Conservation (phyloP, 1,140 invertebrate species). For the Zaprionus vittiger region DNA sequence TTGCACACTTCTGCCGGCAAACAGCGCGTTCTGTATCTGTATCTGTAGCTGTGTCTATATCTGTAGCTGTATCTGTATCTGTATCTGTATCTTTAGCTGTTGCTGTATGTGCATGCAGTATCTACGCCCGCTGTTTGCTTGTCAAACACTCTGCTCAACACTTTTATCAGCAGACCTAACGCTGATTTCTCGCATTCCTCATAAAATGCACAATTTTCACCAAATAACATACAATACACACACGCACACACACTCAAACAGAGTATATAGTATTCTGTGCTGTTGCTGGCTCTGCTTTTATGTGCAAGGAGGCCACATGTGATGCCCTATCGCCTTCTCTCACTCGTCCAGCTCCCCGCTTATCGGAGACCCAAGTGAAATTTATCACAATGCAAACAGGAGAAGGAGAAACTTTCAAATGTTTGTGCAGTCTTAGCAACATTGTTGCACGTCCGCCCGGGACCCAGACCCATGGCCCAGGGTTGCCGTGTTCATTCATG, state of each 20-base stretch:
- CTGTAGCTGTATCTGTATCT: constrained; percentile 47
- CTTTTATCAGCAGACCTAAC: constrained; percentile 63
- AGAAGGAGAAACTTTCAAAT: constrained; percentile 70
- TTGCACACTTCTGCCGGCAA: constrained; percentile 61
- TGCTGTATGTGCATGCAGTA: constrained; percentile 24
- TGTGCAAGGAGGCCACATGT: constrained; percentile 44
- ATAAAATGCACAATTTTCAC: constrained; percentile 22
- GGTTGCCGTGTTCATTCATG: constrained; percentile 49
- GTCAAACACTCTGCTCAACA: constrained; percentile 64
- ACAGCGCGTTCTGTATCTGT: constrained; percentile 36
- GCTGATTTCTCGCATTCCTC: constrained; percentile 49
- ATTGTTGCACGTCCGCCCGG: constrained; percentile 61
- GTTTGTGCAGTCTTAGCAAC: constrained; percentile 76
- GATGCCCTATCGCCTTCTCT: constrained; percentile 66
- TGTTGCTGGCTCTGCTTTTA: constrained; percentile 50
- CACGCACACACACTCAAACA: constrained; percentile 4
- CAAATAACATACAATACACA: constrained; percentile 14
- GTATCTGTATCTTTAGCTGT: constrained; percentile 55
- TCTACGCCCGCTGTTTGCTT: constrained; percentile 49
- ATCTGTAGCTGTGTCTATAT: constrained; percentile 21
- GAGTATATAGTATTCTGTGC: constrained; percentile 18
- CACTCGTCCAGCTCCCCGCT: constrained; percentile 37
- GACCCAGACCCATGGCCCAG: background rate
- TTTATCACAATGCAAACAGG: constrained; percentile 69
- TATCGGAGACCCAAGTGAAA: constrained; percentile 55